Evolutionary conservation across 2,888 invertebrate genomes (phyloP).

Genomic region (Pharmacophagus antenor): DNA sequence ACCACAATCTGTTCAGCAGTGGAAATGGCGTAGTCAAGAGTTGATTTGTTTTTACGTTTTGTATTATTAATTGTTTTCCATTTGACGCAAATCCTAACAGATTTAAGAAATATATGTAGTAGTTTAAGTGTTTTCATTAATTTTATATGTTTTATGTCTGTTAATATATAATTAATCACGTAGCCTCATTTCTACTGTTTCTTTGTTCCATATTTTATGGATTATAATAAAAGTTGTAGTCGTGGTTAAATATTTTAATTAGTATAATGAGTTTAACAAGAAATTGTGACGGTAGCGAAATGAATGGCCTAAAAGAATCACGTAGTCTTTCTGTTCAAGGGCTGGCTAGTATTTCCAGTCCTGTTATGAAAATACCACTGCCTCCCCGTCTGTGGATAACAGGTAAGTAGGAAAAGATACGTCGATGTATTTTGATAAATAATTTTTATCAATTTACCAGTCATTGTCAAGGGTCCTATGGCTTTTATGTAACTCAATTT

Average conservation of each 20-base stretch:
- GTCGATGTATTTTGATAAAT: slow-evolving; percentile 18
- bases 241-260: slow-evolving; percentile 47
- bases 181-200: slow-evolving; percentile 56
- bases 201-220: slow-evolving; percentile 63
- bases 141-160: slow-evolving; percentile 43
- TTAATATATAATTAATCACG: slow-evolving; percentile 41
- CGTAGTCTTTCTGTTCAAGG: slow-evolving; percentile 75
- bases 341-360: slow-evolving; percentile 57
- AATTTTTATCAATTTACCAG: neutral
- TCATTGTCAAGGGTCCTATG: neutral
- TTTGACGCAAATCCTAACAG: slow-evolving; percentile 69
- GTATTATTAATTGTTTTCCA: slow-evolving; percentile 63
- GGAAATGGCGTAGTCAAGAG: slow-evolving; percentile 63
- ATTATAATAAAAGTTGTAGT: slow-evolving; percentile 54
- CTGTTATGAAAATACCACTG: slow-evolving; percentile 74
- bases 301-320: slow-evolving; percentile 45
- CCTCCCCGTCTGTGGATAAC: slow-evolving; percentile 76
- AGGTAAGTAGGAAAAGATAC: slow-evolving; percentile 57
- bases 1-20: slow-evolving; percentile 29
- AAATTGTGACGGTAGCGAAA: slow-evolving; percentile 45
- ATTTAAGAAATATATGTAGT: slow-evolving; percentile 60
- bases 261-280: slow-evolving; percentile 55
- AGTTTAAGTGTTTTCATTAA: slow-evolving; percentile 43
- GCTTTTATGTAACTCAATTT: slow-evolving; percentile 15
- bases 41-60: slow-evolving; percentile 71